phyloP scores from a whole-genome alignment of 92 coral and sea anemone genomes.

The Umimayanthus kanabou region DNA sequence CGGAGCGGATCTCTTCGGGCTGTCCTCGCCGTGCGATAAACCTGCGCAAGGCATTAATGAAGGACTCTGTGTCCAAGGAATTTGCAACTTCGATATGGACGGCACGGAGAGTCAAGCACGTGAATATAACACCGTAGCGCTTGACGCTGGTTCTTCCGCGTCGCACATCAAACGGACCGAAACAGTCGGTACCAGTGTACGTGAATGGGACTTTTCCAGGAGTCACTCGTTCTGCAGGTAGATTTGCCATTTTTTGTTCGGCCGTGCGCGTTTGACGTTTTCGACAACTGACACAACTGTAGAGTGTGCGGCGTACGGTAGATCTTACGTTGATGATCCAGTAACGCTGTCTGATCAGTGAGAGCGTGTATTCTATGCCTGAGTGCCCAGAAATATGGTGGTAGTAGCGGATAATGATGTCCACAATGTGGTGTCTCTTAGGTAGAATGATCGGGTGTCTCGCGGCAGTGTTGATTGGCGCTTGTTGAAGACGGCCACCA shows the following conservation, averaged over 20 bases:
- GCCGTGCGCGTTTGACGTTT: conserved; percentile 54
- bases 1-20: conserved; percentile 60
- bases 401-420: conserved; percentile 48
- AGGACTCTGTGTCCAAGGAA: conserved; percentile 55
- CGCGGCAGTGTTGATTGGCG: conserved; percentile 26
- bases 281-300: conserved; percentile 55
- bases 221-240: conserved; percentile 50
- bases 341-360: conserved; percentile 47
- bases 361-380: conserved; percentile 54
- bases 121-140: conserved; percentile 58
- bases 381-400: conserved; percentile 58
- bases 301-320: conserved; percentile 36
- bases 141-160: conserved; percentile 59
- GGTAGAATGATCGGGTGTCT: conserved; percentile 46
- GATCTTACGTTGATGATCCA: conserved; percentile 55
- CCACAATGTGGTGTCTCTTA: conserved; percentile 46
- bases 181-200: neutral
- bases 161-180: conserved; percentile 52
- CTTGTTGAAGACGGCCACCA: conserved; percentile 48
- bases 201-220: conserved; percentile 60
- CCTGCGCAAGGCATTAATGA: conserved; percentile 45
- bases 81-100: conserved; percentile 58
- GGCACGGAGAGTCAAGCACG: conserved; percentile 49
- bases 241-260: conserved; percentile 68
- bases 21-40: conserved; percentile 58